Evolutionary conservation across 2,797 vertebrate genomes (phyloP).

Genomic region (Scyliorhinus canicula): DNA sequence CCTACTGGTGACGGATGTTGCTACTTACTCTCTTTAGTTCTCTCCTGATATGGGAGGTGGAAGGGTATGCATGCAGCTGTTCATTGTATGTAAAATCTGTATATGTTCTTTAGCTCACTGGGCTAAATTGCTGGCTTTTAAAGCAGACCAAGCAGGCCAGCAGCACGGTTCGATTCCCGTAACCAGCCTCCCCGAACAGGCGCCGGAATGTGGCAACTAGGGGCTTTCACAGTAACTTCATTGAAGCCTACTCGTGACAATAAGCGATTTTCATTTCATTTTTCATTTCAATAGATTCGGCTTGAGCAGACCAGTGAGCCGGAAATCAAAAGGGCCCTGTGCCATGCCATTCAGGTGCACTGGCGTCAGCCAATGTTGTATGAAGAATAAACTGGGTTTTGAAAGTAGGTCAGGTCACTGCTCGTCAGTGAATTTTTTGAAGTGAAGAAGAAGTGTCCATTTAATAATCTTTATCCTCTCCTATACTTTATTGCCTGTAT

Average conservation of each 20-base stretch:
- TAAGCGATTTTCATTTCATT: too few relatives aligned
- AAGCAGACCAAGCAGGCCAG: too few relatives aligned
- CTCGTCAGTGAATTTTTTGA: background rate
- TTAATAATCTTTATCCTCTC: background rate
- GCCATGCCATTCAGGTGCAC: background rate
- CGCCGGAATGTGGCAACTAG: too few relatives aligned
- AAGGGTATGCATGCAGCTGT: background rate
- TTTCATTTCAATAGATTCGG: too few relatives aligned
- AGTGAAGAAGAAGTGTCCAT: background rate
- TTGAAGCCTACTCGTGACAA: too few relatives aligned
- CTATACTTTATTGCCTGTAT: background rate
- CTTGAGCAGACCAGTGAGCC: background rate
- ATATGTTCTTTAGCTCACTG: too few relatives aligned
- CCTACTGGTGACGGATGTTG: background rate
- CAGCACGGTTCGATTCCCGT: too few relatives aligned
- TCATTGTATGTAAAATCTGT: background rate
- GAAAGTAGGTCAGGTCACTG: background rate
- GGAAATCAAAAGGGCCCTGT: background rate
- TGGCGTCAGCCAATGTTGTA: background rate
- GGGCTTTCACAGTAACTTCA: too few relatives aligned
- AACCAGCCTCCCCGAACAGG: too few relatives aligned
- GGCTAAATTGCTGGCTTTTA: too few relatives aligned
- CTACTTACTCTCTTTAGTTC: background rate
- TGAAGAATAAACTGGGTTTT: background rate
- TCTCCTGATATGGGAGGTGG: background rate